These are phyloP conservation scores for Dicyrtoma fusca DNA, from an alignment of 2,888 invertebrate genomes.

Conservation along the genomic window DNA sequence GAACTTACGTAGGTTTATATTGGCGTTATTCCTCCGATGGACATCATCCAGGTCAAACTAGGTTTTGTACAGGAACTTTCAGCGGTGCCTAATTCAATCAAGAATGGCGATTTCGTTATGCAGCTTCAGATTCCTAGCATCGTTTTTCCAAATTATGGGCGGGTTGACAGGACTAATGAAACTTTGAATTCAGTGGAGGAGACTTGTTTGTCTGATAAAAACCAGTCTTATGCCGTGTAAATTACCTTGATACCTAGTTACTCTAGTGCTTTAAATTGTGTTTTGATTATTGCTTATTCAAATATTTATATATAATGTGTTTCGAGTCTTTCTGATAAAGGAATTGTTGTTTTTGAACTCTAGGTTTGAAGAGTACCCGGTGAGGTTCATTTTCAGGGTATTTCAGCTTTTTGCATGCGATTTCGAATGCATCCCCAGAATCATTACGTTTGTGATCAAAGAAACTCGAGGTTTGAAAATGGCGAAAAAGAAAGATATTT, in stretches of 20 bases:
- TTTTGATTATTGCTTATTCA: no score
- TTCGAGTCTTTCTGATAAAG: no score
- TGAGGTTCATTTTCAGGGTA: neutral
- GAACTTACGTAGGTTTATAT: slow-evolving; percentile 8
- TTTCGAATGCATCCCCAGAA: neutral
- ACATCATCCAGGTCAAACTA: slow-evolving; percentile 4
- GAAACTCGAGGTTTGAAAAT: neutral
- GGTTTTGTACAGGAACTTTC: neutral
- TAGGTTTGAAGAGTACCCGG: slow-evolving; percentile 2
- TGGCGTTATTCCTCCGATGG: neutral
- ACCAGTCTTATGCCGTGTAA: slow-evolving; percentile 12
- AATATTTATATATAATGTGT: no score
- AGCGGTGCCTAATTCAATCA: neutral
- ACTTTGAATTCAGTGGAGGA: neutral
- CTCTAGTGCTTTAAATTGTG: no score
- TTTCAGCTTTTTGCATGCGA: slow-evolving; percentile 8
- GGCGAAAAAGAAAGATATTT: neutral
- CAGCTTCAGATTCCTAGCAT: neutral
- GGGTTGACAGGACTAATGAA: no score
- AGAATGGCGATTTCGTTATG: no score
- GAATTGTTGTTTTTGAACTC: no score
- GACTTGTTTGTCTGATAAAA: neutral
- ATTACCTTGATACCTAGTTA: no score
- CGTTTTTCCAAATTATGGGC: slow-evolving; percentile 11
- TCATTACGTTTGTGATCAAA: neutral